phyloP scores from a whole-genome alignment of 2,113 vertebrate genomes.

The Odocoileus virginianus region DNA sequence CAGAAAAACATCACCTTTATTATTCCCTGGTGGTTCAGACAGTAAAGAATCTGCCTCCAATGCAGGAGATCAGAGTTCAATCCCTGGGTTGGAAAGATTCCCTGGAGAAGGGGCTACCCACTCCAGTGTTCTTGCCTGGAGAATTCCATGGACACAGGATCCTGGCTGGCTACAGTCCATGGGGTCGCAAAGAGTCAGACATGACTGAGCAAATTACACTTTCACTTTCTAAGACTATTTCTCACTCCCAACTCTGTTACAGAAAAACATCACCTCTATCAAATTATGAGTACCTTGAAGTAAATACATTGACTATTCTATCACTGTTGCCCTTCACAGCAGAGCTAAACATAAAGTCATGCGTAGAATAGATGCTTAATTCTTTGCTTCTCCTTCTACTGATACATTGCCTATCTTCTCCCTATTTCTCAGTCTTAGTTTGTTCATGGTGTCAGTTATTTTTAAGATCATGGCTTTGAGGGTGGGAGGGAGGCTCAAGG shows the following conservation, averaged over 20 bases:
- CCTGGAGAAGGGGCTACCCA: not conserved
- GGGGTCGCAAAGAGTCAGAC: not conserved
- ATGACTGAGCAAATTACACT: not conserved
- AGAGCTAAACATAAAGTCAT: not conserved
- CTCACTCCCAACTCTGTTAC: not conserved
- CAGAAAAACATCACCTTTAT: not conserved
- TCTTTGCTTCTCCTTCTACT: not conserved
- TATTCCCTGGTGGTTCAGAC: not conserved
- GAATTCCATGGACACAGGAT: not conserved
- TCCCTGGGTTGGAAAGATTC: not conserved
- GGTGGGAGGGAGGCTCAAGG: not conserved
- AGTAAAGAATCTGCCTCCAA: not conserved
- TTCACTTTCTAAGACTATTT: not conserved
- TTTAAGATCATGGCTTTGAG: not conserved
- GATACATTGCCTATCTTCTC: not conserved
- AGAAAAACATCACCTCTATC: not conserved
- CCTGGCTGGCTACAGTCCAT: not conserved
- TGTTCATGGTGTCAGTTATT: not conserved
- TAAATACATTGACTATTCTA: not conserved
- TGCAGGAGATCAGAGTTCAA: not conserved
- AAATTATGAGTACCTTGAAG: not conserved
- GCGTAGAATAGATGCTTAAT: not conserved
- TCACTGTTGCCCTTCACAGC: not conserved
- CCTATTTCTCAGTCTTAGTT: constrained; percentile 19
- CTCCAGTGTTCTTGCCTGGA: not conserved